Evolutionary conservation across 2,888 invertebrate species (phyloP).

Genomic region (Oligia fasciuncula): DNA sequence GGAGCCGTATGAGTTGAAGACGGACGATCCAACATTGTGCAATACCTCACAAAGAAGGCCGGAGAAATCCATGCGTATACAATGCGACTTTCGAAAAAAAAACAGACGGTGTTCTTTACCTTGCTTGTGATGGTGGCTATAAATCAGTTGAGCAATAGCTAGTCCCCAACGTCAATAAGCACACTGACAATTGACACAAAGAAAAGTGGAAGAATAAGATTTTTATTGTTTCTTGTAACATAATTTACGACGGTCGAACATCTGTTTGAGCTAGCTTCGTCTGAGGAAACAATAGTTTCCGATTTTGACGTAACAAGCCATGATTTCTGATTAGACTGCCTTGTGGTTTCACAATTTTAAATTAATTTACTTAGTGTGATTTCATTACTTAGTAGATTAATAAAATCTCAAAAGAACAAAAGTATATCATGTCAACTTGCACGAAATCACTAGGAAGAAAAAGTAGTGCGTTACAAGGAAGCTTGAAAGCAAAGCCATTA

Average conservation of each 20-base stretch:
- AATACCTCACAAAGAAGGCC: slow-evolving; percentile 86
- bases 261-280: slow-evolving; percentile 65
- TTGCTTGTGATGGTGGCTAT: slow-evolving; percentile 75
- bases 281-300: slow-evolving; percentile 42
- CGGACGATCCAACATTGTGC: slow-evolving; percentile 83
- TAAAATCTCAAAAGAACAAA: not conserved
- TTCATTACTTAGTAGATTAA: not conserved
- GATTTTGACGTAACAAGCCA: slow-evolving; percentile 36
- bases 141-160: slow-evolving; percentile 84
- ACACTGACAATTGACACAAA: slow-evolving; percentile 71
- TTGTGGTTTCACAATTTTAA: slow-evolving; percentile 20
- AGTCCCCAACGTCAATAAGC: slow-evolving; percentile 73
- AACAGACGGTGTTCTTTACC: slow-evolving; percentile 75
- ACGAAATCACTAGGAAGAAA: slow-evolving; percentile 18
- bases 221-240: slow-evolving; percentile 68
- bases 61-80: slow-evolving; percentile 84
- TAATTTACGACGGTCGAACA: slow-evolving; percentile 71
- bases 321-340: slow-evolving; percentile 25
- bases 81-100: slow-evolving; percentile 81
- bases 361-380: not conserved
- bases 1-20: slow-evolving; percentile 79
- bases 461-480: slow-evolving; percentile 49
- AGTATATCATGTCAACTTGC: not conserved
- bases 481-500: slow-evolving; percentile 59
- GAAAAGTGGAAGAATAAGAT: slow-evolving; percentile 60